Conservation (phyloP, 2,888 invertebrate species). For the Uloborus plumipes region DNA sequence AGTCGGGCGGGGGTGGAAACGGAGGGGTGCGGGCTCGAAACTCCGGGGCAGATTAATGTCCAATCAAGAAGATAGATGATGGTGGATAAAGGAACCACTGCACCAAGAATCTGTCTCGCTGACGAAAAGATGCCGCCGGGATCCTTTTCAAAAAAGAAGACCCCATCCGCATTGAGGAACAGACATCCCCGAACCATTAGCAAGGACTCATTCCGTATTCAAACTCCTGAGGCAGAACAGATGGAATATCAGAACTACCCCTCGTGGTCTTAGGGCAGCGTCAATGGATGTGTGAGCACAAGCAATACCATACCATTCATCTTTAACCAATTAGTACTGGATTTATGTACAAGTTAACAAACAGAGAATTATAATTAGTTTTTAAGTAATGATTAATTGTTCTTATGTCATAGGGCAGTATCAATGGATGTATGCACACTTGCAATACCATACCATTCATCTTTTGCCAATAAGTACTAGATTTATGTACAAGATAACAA, state of each 20-base stretch:
- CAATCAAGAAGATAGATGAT: conserved; percentile 63
- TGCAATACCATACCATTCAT: conserved; percentile 26
- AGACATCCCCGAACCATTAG: conserved; percentile 20
- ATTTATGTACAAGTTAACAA: too few relatives aligned
- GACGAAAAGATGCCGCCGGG: conserved; percentile 43
- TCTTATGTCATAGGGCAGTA: too few relatives aligned
- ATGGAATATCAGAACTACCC: conserved; percentile 11
- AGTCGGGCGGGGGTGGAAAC: neutral
- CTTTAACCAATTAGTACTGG: too few relatives aligned
- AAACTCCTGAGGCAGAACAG: conserved; percentile 44
- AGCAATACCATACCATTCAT: too few relatives aligned
- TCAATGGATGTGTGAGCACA: conserved; percentile 62
- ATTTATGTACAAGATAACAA: too few relatives aligned
- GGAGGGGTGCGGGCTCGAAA: conserved; percentile 12
- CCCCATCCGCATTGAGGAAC: neutral
- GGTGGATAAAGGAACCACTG: conserved; percentile 59
- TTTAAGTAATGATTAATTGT: too few relatives aligned
- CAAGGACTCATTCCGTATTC: conserved; percentile 26
- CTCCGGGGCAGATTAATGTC: conserved; percentile 56
- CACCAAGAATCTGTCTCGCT: conserved; percentile 34
- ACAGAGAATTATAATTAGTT: too few relatives aligned
- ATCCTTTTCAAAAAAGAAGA: neutral
- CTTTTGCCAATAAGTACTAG: too few relatives aligned
- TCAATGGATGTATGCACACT: too few relatives aligned
- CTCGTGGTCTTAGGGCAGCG: conserved; percentile 35